phyloP scores from a whole-genome alignment of 1,140 invertebrate genomes.

The Steinernema khuongi region DNA sequence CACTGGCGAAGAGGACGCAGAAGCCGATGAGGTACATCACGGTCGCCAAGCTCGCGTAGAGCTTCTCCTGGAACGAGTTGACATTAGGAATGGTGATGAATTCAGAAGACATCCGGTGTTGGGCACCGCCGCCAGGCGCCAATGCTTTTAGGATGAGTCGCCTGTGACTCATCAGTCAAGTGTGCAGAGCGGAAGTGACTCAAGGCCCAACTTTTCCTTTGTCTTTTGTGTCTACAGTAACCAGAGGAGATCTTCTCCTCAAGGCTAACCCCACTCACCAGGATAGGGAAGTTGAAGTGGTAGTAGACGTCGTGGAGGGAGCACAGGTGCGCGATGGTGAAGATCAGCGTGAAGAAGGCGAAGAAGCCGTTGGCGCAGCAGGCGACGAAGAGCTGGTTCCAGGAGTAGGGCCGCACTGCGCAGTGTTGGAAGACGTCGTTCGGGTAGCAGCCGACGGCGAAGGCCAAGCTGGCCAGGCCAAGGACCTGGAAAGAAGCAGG shows the following conservation, averaged over 20 bases:
- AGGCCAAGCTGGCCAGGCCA: not conserved
- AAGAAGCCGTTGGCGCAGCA: conserved; percentile 34
- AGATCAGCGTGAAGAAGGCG: conserved; percentile 25
- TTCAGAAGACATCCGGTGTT: too few relatives aligned
- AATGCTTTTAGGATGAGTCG: too few relatives aligned
- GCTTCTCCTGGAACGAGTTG: not conserved
- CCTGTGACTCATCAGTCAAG: too few relatives aligned
- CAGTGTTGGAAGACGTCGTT: conserved; percentile 16
- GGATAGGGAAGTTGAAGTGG: conserved; percentile 30
- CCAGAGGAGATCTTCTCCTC: too few relatives aligned
- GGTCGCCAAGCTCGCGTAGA: not conserved
- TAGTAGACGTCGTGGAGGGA: conserved; percentile 29
- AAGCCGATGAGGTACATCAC: not conserved
- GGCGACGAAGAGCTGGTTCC: conserved; percentile 24
- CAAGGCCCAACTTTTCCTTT: too few relatives aligned
- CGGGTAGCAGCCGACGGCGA: conserved; percentile 28
- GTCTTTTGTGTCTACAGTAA: too few relatives aligned
- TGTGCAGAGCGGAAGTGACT: too few relatives aligned
- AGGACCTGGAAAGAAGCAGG: conserved; percentile 24
- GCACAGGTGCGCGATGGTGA: conserved; percentile 26
- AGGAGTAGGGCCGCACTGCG: not conserved
- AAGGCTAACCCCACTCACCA: too few relatives aligned
- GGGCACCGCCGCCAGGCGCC: too few relatives aligned
- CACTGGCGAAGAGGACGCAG: not conserved
- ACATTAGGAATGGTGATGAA: conserved; percentile 17